Evolutionary conservation across 2,888 invertebrate species (phyloP), one percentile per base, ranked within the genome.

Genomic region (Macrosoma leucophasiata): DNA sequence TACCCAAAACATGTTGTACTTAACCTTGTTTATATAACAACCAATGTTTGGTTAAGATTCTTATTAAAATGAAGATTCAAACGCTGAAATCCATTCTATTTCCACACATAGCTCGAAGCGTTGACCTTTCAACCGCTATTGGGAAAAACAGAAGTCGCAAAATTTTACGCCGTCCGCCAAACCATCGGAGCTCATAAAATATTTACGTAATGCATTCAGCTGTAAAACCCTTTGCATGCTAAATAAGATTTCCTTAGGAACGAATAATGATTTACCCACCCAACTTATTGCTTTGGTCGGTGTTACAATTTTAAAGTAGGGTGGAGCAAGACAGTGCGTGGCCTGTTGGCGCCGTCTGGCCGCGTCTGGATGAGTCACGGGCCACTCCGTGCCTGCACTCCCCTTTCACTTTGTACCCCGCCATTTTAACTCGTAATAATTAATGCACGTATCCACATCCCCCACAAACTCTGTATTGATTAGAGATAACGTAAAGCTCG

Each of bases 271-370:
- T 60, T 62, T 52, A 51, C 33, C 33, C 43, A 36, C 50, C 50
- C 34, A 29, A 34, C 39, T 55, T 48, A 51, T 49, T 51, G 48
- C 41, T 37, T 51, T 39, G 48, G 29, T 22, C 22, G 42, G 31
- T 44, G 41, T 39, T 50, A 50, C 43, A 45, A 48, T 52, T 64
- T 58, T 50, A 58, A 62, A 57, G 48, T 50, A 46, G 57, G 58
- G 46, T 57, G 58, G 54, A 55, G 48, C 58, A 73, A 68, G 69
- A 70, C 69, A 71, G 64, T 64, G 62, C 62, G 60, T 63, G 62
- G 45, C 49, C 36, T 29, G 43, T 36, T 52, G 75, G 79, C 81
- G 81, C 79, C 81, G 79, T 76, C 79, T 76, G 63, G 81, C 38
- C 75, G 78, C 52, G 41, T 42, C 40, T 47, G 48, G 53, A 57